Conservation (phyloP, 2,113 vertebrate genomes). For the Lanius collurio region DNA sequence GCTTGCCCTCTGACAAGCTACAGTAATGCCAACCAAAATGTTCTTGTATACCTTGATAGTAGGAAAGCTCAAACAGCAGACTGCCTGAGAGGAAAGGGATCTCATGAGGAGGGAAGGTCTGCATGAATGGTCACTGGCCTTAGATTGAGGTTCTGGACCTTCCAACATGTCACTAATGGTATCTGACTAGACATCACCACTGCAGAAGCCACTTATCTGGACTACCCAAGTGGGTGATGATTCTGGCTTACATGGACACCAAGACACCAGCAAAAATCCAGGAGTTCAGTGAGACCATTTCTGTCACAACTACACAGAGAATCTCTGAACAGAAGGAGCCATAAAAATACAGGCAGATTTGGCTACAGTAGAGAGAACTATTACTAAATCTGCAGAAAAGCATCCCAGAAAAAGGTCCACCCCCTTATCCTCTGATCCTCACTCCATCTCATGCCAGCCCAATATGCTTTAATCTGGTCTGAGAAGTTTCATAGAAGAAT, state of each 20-base stretch:
- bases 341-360: background rate
- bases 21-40: background rate
- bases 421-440: background rate
- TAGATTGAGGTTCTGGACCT: background rate
- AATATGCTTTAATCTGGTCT: background rate
- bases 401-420: background rate
- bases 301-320: fast-evolving
- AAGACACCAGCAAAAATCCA: background rate
- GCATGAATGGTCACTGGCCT: background rate
- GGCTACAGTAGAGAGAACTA: fast-evolving
- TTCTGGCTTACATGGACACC: background rate
- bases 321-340: background rate
- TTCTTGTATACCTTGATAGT: background rate
- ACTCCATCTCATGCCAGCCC: background rate
- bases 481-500: background rate
- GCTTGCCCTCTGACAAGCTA: background rate
- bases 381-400: background rate
- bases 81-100: background rate
- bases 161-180: background rate
- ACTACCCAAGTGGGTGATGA: background rate
- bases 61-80: background rate
- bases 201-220: background rate
- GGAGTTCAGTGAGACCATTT: background rate
- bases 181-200: background rate
- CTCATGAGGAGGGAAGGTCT: background rate